Percentiles rank a stretch among this genome's conserved stretches.
Conservation (phyloP, 2,888 invertebrate species). For the Drosophila anceps region DNA sequence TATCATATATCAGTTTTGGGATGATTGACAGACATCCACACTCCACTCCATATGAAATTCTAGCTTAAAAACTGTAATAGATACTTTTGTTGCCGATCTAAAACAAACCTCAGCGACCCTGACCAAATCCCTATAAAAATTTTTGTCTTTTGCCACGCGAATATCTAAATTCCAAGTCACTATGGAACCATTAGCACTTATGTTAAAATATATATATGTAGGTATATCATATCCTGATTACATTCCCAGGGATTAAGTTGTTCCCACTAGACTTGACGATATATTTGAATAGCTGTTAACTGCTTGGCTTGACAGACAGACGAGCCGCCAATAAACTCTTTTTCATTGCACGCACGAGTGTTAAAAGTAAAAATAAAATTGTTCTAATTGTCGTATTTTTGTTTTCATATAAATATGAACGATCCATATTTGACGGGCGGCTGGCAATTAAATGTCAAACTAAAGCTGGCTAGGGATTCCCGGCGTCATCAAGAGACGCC, state of each 20-base stretch:
- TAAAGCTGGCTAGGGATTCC: constrained; percentile 73
- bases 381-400: constrained; percentile 20
- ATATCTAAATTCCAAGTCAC: background rate
- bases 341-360: background rate
- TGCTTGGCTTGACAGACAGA: background rate
- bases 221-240: background rate
- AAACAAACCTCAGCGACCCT: background rate
- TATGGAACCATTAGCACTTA: background rate
- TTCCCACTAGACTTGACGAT: background rate
- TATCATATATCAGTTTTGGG: too few relatives aligned
- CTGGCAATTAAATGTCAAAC: constrained; percentile 65
- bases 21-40: too few relatives aligned
- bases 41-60: background rate
- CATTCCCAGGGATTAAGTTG: too few relatives aligned
- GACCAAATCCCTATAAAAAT: background rate
- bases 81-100: background rate
- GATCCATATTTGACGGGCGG: constrained; percentile 60
- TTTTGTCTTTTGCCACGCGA: background rate
- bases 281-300: background rate
- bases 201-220: background rate
- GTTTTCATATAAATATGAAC: constrained; percentile 7
- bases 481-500: constrained; percentile 64
- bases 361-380: background rate
- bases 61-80: background rate
- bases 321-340: background rate